phyloP scores from a whole-genome alignment of 2,113 vertebrate species.

The Morone chrysops region DNA sequence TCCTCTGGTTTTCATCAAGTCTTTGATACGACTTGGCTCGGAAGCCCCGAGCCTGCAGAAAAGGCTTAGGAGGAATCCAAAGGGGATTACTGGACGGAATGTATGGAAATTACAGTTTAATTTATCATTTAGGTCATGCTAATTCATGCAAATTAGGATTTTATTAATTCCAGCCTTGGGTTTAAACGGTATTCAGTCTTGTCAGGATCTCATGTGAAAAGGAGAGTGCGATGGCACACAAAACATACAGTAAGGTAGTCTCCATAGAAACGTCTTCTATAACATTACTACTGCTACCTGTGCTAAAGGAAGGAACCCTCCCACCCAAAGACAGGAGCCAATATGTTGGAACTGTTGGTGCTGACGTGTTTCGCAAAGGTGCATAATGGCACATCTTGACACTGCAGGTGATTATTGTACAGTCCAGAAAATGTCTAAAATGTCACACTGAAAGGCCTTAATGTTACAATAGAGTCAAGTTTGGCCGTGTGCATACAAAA shows the following conservation, averaged over 20 bases:
- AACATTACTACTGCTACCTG: neutral
- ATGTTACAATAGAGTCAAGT: neutral
- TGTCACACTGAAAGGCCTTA: neutral
- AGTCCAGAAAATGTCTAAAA: conserved; percentile 5
- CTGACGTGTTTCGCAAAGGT: neutral
- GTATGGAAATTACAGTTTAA: conserved; percentile 79
- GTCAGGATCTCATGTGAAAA: conserved; percentile 18
- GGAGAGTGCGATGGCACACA: neutral
- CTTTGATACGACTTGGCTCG: conserved; percentile 56
- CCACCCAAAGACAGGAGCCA: too few species aligned
- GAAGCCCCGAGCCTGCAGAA: conserved; percentile 38
- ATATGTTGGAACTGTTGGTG: neutral
- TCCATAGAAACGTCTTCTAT: neutral
- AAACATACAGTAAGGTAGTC: neutral
- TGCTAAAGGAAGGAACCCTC: neutral
- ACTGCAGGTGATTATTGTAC: neutral
- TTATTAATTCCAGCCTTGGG: conserved; percentile 68
- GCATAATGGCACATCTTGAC: neutral
- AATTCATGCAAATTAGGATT: conserved; percentile 77
- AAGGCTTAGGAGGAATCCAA: conserved; percentile 63
- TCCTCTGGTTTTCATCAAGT: conserved; percentile 50
- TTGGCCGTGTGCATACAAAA: neutral
- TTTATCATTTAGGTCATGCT: conserved; percentile 74
- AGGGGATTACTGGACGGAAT: conserved; percentile 63
- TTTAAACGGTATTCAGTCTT: conserved; percentile 49